Conservation (phyloP, 2,888 invertebrate genomes). For the Melikaiella ostensackeni region DNA sequence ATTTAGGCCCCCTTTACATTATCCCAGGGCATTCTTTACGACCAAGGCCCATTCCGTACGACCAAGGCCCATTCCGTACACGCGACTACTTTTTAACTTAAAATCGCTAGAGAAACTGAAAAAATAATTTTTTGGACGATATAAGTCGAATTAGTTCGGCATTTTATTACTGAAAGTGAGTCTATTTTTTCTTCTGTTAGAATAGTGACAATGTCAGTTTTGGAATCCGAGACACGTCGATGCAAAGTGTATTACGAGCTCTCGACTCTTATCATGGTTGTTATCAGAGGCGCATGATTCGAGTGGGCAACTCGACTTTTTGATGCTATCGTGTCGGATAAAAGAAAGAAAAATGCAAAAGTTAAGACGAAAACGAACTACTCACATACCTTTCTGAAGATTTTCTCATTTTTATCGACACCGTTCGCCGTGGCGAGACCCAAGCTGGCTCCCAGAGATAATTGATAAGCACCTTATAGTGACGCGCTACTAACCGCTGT, state of each 20-base stretch:
- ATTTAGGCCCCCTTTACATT: slow-evolving; percentile 42
- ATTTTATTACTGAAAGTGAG: too few species aligned
- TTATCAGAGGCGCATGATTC: slow-evolving; percentile 33
- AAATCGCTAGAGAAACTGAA: background rate
- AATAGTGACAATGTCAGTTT: slow-evolving; percentile 5
- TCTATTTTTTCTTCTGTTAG: background rate
- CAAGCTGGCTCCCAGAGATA: slow-evolving; percentile 47
- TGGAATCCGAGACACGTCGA: slow-evolving; percentile 11
- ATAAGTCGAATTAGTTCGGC: too few species aligned
- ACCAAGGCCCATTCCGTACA: slow-evolving; percentile 5
- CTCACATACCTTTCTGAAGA: slow-evolving; percentile 23
- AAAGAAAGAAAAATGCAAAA: slow-evolving; percentile 15
- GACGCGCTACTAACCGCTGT: slow-evolving; percentile 34
- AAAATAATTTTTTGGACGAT: background rate
- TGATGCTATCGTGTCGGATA: slow-evolving; percentile 13
- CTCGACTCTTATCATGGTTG: slow-evolving; percentile 21
- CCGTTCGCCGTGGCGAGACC: background rate
- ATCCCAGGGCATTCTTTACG: slow-evolving; percentile 20
- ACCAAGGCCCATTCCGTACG: slow-evolving; percentile 5
- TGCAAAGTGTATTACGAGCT: slow-evolving; percentile 30
- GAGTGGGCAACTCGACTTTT: slow-evolving; percentile 26
- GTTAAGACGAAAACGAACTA: background rate
- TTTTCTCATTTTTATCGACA: slow-evolving; percentile 42
- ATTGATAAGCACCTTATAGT: slow-evolving; percentile 52
- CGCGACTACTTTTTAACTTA: slow-evolving; percentile 14